Percentiles rank a stretch among this genome's conserved stretches.
Evolutionary conservation across 2,797 vertebrate genomes (phyloP).

Genomic region (Protosalanx chinensis): DNA sequence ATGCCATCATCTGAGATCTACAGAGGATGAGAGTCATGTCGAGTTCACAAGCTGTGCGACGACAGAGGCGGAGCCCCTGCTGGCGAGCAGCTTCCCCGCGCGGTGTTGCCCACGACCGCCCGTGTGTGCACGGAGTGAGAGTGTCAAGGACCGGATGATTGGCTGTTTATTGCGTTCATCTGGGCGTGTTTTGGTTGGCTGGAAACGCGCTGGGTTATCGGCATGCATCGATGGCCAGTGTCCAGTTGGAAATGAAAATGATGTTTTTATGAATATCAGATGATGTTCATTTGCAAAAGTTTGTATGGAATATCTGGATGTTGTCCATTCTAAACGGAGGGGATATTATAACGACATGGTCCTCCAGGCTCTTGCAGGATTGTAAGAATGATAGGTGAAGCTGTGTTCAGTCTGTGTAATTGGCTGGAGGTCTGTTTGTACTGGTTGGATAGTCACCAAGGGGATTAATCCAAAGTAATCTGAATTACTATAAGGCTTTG

Average conservation of each 20-base stretch:
- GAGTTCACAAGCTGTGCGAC: not conserved
- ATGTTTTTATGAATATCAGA: slow-evolving; percentile 49
- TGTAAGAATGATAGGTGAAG: slow-evolving; percentile 10
- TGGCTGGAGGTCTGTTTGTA: slow-evolving; percentile 38
- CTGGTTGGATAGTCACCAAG: slow-evolving; percentile 40
- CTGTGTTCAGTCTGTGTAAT: slow-evolving; percentile 39
- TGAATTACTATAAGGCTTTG: slow-evolving; percentile 13
- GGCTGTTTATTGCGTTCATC: slow-evolving; percentile 14
- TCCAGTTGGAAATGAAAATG: slow-evolving; percentile 35
- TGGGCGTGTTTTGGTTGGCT: slow-evolving; percentile 24
- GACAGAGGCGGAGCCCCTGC: not conserved
- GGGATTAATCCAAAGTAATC: slow-evolving; percentile 37
- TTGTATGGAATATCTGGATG: slow-evolving; percentile 11
- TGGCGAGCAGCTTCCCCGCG: not conserved
- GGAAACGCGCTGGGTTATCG: slow-evolving; percentile 46
- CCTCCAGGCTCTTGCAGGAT: not conserved
- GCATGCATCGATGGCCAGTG: slow-evolving; percentile 31
- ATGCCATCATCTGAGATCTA: not conserved
- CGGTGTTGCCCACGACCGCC: not conserved
- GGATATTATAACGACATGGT: slow-evolving; percentile 38
- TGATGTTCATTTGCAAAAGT: slow-evolving; percentile 39
- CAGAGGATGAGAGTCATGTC: not conserved
- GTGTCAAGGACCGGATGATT: not conserved
- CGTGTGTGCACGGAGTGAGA: not conserved
- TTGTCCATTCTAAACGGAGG: not conserved